These are phyloP conservation scores for Gasterosteus nipponicus DNA, from an alignment of 2,113 vertebrate genomes.

Conservation along the genomic window DNA sequence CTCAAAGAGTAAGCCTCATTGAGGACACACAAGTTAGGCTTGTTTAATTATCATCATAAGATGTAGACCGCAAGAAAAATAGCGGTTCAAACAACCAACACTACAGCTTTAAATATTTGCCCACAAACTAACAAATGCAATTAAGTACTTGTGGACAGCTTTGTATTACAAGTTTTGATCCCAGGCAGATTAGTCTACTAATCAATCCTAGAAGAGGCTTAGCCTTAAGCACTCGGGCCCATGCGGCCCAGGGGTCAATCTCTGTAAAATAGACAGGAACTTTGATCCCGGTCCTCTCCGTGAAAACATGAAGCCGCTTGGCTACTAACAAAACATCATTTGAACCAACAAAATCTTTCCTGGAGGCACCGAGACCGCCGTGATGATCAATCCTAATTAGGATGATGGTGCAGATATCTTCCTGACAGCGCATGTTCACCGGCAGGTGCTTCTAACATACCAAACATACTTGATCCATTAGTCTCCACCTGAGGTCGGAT, in stretches of 20 bases:
- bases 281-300: slow-evolving; percentile 33
- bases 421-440: not conserved
- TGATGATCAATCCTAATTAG: slow-evolving; percentile 17
- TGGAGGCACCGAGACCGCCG: not conserved
- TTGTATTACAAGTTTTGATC: slow-evolving; percentile 25
- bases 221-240: slow-evolving; percentile 36
- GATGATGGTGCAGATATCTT: slow-evolving; percentile 11
- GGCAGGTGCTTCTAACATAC: slow-evolving; percentile 28
- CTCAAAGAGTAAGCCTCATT: not conserved
- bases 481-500: slow-evolving; percentile 22
- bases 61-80: not conserved
- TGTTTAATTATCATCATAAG: not conserved
- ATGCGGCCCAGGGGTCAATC: slow-evolving; percentile 32
- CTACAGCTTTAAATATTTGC: not conserved
- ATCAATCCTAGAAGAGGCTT: slow-evolving; percentile 35
- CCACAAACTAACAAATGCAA: slow-evolving; percentile 16
- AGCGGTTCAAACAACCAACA: not conserved
- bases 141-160: slow-evolving; percentile 28
- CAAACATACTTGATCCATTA: slow-evolving; percentile 32
- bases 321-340: slow-evolving; percentile 19
- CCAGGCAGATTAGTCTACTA: slow-evolving; percentile 34
- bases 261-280: slow-evolving; percentile 25
- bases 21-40: not conserved
- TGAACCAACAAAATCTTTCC: slow-evolving; percentile 15
- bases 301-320: slow-evolving; percentile 6